These are phyloP conservation scores for sheep (Ovis aries) DNA, from an alignment of 2,113 vertebrate species.

Conservation along the genomic window DNA sequence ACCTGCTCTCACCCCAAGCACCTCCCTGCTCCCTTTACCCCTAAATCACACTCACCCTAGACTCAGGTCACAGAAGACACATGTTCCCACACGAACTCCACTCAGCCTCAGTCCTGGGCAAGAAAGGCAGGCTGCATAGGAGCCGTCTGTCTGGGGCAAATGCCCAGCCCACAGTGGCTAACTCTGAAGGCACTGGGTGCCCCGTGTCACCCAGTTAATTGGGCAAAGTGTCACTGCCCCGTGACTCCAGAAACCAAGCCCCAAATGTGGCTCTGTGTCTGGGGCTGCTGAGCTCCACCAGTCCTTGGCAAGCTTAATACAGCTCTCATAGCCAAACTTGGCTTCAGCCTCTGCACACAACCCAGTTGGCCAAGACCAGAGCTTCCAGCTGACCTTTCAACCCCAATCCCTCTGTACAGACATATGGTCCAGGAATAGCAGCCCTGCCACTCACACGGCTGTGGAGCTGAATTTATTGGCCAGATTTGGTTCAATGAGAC, in stretches of 20 bases:
- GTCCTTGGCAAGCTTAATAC: slow-evolving; percentile 57
- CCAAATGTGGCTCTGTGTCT: neutral
- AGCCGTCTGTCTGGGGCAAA: neutral
- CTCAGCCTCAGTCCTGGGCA: neutral
- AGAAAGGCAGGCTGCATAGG: neutral
- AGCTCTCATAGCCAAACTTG: slow-evolving; percentile 50
- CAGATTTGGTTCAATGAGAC: neutral
- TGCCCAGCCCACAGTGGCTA: neutral
- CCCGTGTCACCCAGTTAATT: neutral
- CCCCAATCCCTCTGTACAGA: slow-evolving; percentile 65
- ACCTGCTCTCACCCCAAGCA: neutral
- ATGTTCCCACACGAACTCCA: neutral
- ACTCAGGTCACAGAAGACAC: neutral
- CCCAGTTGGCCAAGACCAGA: slow-evolving; percentile 50
- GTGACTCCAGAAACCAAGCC: neutral
- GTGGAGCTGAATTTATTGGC: neutral
- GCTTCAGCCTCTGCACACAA: slow-evolving; percentile 46
- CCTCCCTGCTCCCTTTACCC: neutral
- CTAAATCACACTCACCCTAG: neutral
- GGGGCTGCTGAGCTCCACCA: neutral
- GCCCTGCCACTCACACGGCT: neutral
- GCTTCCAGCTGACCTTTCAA: slow-evolving; percentile 59
- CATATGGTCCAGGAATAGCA: slow-evolving; percentile 37
- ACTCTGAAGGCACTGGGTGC: neutral
- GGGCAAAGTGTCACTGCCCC: neutral